These are phyloP conservation scores for Macquaria ambigua DNA, from an alignment of 2,113 vertebrate genomes.

Conservation along the genomic window DNA sequence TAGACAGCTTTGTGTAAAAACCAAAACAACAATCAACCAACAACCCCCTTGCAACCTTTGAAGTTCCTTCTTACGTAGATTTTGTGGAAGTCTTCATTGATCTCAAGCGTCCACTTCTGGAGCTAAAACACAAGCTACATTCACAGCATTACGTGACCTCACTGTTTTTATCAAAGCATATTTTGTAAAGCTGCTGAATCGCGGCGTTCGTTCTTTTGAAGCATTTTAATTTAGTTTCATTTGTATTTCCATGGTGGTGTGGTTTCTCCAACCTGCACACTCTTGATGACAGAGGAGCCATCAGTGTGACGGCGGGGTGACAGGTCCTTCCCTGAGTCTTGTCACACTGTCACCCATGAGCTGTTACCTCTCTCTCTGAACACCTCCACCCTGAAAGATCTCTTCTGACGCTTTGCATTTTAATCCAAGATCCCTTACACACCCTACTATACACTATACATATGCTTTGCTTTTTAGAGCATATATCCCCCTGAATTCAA, in stretches of 20 bases:
- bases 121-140: background rate
- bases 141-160: background rate
- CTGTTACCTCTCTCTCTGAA: constrained; percentile 59
- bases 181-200: constrained; percentile 29
- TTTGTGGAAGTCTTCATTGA: background rate
- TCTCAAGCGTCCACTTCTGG: background rate
- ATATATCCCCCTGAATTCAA: constrained; percentile 4
- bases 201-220: constrained; percentile 22
- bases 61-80: background rate
- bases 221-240: constrained; percentile 48
- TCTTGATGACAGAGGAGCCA: constrained; percentile 51
- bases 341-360: constrained; percentile 71
- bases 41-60: background rate
- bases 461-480: background rate
- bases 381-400: constrained; percentile 57
- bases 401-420: constrained; percentile 54
- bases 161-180: background rate
- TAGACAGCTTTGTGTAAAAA: background rate
- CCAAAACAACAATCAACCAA: background rate
- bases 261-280: constrained; percentile 40
- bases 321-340: constrained; percentile 56
- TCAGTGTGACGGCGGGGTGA: constrained; percentile 58
- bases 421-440: constrained; percentile 40
- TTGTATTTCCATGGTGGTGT: constrained; percentile 31
- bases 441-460: constrained; percentile 1